Percentiles rank a stretch among this genome's conserved stretches.
phyloP scores from a whole-genome alignment of 2,888 invertebrate species.

The Prosopocoilus inquinatus region DNA sequence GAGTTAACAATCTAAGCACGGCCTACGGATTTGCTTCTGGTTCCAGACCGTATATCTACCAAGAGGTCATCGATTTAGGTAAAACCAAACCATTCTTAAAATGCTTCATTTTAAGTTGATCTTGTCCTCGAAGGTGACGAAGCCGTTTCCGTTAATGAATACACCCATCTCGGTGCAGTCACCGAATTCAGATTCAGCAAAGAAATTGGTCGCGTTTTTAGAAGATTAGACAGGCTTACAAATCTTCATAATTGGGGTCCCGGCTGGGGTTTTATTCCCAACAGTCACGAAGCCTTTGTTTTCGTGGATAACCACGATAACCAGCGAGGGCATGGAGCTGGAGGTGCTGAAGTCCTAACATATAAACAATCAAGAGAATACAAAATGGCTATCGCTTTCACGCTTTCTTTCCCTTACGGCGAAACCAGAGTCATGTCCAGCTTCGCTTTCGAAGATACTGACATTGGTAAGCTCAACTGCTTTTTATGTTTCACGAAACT shows the following conservation, averaged over 20 bases:
- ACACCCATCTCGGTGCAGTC: slow-evolving; percentile 57
- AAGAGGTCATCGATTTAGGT: slow-evolving; percentile 72
- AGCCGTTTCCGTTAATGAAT: slow-evolving; percentile 36
- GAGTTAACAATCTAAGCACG: slow-evolving; percentile 62
- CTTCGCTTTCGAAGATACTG: slow-evolving; percentile 64
- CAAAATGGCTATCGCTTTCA: slow-evolving; percentile 79
- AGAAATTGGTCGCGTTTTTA: slow-evolving; percentile 59
- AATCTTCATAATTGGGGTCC: slow-evolving; percentile 65
- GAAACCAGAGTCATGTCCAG: slow-evolving; percentile 84
- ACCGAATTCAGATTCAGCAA: slow-evolving; percentile 70
- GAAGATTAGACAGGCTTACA: slow-evolving; percentile 61
- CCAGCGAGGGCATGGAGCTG: slow-evolving; percentile 54
- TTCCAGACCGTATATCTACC: slow-evolving; percentile 67
- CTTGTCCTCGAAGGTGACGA: slow-evolving; percentile 18
- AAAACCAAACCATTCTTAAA: slow-evolving; percentile 24
- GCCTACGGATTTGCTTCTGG: slow-evolving; percentile 63
- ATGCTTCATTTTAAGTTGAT: slow-evolving; percentile 37
- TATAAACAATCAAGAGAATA: slow-evolving; percentile 66
- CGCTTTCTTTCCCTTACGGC: slow-evolving; percentile 83
- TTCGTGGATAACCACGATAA: slow-evolving; percentile 72
- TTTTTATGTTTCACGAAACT: background rate
- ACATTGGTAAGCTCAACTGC: slow-evolving; percentile 38
- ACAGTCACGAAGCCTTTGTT: slow-evolving; percentile 37
- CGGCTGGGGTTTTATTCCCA: slow-evolving; percentile 63
- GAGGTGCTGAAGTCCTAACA: slow-evolving; percentile 57